Evolutionary conservation across 2,888 invertebrate species (phyloP).

Genomic region (Pogonocherus hispidulus): DNA sequence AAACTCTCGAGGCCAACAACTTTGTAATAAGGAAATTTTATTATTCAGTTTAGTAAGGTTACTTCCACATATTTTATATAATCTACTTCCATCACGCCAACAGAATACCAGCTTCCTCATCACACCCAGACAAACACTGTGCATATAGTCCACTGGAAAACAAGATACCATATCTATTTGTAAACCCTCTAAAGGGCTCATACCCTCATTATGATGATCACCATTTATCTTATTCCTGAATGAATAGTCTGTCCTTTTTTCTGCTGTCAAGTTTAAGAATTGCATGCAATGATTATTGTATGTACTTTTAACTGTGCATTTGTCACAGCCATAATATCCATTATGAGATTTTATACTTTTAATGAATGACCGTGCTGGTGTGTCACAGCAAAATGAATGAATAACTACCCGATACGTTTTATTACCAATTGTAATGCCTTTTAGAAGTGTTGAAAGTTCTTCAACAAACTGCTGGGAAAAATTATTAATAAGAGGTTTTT

Average conservation of each 20-base stretch:
- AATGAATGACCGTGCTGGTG: slow-evolving; percentile 40
- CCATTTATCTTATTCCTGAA: slow-evolving; percentile 1
- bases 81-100: slow-evolving; percentile 40
- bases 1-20: slow-evolving; percentile 52
- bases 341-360: slow-evolving; percentile 46
- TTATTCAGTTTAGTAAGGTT: slow-evolving; percentile 12
- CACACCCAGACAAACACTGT: not conserved
- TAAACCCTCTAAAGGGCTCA: not conserved
- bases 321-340: slow-evolving; percentile 50
- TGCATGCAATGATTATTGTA: slow-evolving; percentile 4
- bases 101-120: not conserved
- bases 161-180: slow-evolving; percentile 1
- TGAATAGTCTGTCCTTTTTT: not conserved
- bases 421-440: slow-evolving; percentile 5
- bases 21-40: slow-evolving; percentile 12
- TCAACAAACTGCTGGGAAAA: slow-evolving; percentile 36
- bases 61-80: slow-evolving; percentile 35
- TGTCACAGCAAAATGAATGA: slow-evolving; percentile 41
- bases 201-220: slow-evolving; percentile 22
- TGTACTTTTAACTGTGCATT: slow-evolving; percentile 42
- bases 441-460: slow-evolving; percentile 8
- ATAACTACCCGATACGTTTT: not conserved
- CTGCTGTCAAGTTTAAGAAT: not conserved
- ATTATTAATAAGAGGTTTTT: slow-evolving; percentile 42
- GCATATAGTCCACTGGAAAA: slow-evolving; percentile 3